Conservation (phyloP, 2,888 invertebrate species). For the Lithophane leautieri region DNA sequence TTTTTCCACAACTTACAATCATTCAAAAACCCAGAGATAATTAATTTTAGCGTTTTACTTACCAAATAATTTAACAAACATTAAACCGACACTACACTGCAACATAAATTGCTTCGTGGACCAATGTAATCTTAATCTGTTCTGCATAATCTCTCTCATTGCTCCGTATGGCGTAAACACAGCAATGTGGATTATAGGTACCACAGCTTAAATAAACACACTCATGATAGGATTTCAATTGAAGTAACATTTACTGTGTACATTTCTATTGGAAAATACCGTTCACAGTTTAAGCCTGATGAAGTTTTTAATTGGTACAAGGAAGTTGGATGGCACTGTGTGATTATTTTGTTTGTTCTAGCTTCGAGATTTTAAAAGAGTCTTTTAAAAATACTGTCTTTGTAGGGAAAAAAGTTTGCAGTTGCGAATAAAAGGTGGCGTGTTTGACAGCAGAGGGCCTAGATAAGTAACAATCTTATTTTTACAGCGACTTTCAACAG, state of each 20-base stretch:
- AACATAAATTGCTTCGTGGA: slow-evolving; percentile 45
- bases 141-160: slow-evolving; percentile 57
- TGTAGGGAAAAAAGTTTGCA: not conserved
- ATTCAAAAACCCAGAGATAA: not conserved
- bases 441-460: too few relatives aligned
- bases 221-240: slow-evolving; percentile 68
- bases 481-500: too few relatives aligned
- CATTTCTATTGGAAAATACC: slow-evolving; percentile 61
- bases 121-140: slow-evolving; percentile 58
- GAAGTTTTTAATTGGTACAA: slow-evolving; percentile 65
- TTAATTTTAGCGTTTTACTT: not conserved
- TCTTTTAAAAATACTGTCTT: not conserved
- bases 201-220: slow-evolving; percentile 65
- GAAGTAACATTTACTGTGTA: slow-evolving; percentile 60
- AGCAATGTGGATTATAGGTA: slow-evolving; percentile 60
- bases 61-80: not conserved
- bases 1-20: not conserved
- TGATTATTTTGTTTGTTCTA: slow-evolving; percentile 55
- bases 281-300: slow-evolving; percentile 60
- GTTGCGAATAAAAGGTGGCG: too few relatives aligned
- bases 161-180: slow-evolving; percentile 61
- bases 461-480: too few relatives aligned
- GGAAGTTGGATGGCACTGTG: slow-evolving; percentile 40
- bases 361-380: slow-evolving; percentile 27
- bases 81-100: slow-evolving; percentile 13